Conservation (phyloP, 64 coral and sea anemone species). For the Actinia tenebrosa region DNA sequence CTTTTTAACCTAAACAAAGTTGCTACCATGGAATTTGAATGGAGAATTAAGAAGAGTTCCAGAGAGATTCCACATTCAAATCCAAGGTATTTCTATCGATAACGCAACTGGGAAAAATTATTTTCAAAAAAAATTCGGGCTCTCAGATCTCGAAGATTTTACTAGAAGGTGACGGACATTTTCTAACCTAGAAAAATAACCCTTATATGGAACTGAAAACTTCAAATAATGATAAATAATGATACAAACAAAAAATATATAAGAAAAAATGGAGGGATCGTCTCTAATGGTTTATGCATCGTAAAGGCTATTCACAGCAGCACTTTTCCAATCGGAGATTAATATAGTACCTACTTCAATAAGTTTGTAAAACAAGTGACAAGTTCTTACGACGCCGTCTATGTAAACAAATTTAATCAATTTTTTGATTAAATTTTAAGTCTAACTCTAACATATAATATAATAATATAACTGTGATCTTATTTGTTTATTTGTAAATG, state of each 20-base stretch:
- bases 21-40: not conserved
- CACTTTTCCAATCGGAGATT: not conserved
- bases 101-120: no score
- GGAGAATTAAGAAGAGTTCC: no score
- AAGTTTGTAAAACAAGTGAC: not conserved
- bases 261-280: not conserved
- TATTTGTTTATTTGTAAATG: no score
- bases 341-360: not conserved
- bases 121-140: no score
- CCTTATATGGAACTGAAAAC: no score
- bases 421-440: not conserved
- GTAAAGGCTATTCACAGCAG: not conserved
- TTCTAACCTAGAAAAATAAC: no score
- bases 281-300: not conserved
- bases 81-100: no score
- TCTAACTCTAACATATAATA: no score
- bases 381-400: not conserved
- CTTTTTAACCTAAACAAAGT: not conserved
- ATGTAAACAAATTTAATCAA: not conserved
- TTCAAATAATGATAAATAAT: not conserved
- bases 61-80: no score
- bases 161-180: no score
- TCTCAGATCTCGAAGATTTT: no score
- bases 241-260: not conserved
- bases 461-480: no score